phyloP scores from a whole-genome alignment of 1,140 invertebrate species.

The Leptinotarsa undecemlineata region DNA sequence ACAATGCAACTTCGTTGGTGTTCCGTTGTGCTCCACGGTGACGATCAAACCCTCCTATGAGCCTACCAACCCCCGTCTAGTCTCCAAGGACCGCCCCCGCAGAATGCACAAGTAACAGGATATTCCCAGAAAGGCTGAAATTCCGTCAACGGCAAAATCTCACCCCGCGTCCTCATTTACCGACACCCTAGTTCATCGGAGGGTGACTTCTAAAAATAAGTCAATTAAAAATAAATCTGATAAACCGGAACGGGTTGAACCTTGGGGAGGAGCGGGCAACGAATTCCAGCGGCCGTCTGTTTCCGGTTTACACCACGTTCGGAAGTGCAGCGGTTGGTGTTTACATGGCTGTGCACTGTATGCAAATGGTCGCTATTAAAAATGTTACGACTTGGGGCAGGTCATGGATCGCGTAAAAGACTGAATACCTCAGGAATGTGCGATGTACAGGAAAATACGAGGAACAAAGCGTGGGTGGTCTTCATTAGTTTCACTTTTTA shows the following conservation, averaged over 20 bases:
- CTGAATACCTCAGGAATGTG: background rate
- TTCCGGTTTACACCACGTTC: slow-evolving; percentile 48
- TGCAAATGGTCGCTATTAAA: slow-evolving; percentile 47
- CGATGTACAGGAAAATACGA: background rate
- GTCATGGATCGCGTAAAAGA: slow-evolving; percentile 1
- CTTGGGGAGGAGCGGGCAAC: slow-evolving; percentile 21
- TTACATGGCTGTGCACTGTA: slow-evolving; percentile 47
- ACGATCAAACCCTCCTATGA: no score
- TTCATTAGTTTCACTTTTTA: no score
- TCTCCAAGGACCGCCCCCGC: background rate
- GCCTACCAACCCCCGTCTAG: background rate
- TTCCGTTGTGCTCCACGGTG: no score
- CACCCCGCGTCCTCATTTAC: background rate
- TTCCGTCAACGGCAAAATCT: background rate
- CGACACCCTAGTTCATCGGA: background rate
- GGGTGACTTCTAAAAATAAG: slow-evolving; percentile 24
- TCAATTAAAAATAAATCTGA: slow-evolving; percentile 20
- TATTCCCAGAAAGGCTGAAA: background rate
- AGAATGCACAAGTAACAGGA: background rate
- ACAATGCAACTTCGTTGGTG: no score
- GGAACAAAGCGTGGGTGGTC: no score
- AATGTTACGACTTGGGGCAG: slow-evolving; percentile 32
- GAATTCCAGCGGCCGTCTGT: slow-evolving; percentile 43
- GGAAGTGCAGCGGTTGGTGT: slow-evolving; percentile 49
- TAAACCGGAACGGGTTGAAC: slow-evolving; percentile 21